Conservation (phyloP, 2,888 invertebrate genomes). For the Caenorhabditis doughertyi region DNA sequence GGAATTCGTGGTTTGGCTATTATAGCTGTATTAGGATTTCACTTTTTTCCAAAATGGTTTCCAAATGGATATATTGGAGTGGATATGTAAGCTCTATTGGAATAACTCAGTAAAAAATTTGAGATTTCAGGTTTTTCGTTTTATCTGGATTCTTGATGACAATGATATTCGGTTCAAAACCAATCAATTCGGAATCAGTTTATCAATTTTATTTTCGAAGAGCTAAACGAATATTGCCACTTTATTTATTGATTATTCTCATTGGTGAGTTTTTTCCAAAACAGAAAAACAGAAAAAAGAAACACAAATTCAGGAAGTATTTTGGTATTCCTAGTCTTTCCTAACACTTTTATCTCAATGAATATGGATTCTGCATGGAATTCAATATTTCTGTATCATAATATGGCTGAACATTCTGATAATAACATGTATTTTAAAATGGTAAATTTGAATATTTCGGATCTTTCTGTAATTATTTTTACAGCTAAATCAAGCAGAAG, state of each 20-base stretch:
- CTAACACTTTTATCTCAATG: slow-evolving; percentile 58
- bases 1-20: slow-evolving; percentile 68
- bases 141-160: slow-evolving; percentile 73
- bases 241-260: slow-evolving; percentile 58
- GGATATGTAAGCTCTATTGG: slow-evolving; percentile 67
- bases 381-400: slow-evolving; percentile 61
- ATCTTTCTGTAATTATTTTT: slow-evolving; percentile 9
- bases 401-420: slow-evolving; percentile 63
- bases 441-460: slow-evolving; percentile 20
- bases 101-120: background rate
- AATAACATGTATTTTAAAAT: slow-evolving; percentile 65
- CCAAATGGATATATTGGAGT: slow-evolving; percentile 69
- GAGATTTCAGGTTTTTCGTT: slow-evolving; percentile 69
- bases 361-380: slow-evolving; percentile 63
- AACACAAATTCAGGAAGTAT: slow-evolving; percentile 28
- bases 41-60: slow-evolving; percentile 60
- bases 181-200: slow-evolving; percentile 49
- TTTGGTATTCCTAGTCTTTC: slow-evolving; percentile 44
- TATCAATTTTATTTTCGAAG: slow-evolving; percentile 62
- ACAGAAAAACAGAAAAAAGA: background rate
- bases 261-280: slow-evolving; percentile 33
- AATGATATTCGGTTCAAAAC: slow-evolving; percentile 69
- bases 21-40: slow-evolving; percentile 61
- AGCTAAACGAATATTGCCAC: slow-evolving; percentile 68
- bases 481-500: slow-evolving; percentile 68